A percentile compares a stretch with the other conserved stretches of the same genome.
phyloP scores from a whole-genome alignment of 2,113 vertebrate species.

The Thryonomys swinderianus region DNA sequence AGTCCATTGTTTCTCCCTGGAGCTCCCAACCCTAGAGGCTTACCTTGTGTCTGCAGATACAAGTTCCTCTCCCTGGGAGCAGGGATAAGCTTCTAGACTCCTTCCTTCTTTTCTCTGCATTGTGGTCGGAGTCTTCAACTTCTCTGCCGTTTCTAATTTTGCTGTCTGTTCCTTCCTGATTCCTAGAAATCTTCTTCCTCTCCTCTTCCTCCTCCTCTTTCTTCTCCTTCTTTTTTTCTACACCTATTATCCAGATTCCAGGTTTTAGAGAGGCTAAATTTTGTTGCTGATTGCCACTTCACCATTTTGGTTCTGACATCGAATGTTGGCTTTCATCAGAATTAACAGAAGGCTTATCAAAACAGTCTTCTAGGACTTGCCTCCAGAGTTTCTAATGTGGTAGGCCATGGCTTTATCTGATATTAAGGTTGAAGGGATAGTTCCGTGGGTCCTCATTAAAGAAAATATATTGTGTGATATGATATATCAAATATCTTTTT shows the following conservation, averaged over 20 bases:
- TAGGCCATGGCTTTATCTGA: neutral
- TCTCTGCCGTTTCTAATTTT: neutral
- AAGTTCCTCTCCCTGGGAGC: neutral
- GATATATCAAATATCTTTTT: neutral
- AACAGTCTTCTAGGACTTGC: neutral
- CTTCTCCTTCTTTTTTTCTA: neutral
- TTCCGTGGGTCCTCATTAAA: constrained; percentile 23
- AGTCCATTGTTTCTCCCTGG: neutral
- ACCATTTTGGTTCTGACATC: neutral
- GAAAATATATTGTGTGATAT: neutral
- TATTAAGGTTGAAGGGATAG: neutral
- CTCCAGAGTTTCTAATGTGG: constrained; percentile 10
- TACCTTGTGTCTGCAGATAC: neutral
- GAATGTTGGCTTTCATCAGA: neutral
- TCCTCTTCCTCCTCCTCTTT: too few relatives aligned
- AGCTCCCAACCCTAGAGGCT: neutral
- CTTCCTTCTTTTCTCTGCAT: neutral
- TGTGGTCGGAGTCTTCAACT: neutral
- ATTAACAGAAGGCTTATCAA: constrained; percentile 16
- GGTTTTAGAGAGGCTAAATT: neutral
- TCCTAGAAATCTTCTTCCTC: neutral
- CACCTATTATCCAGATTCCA: neutral
- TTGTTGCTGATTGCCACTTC: neutral
- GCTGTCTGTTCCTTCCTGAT: neutral
- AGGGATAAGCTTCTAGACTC: neutral